Conservation (phyloP, 2,888 invertebrate species). For the Agonopterix heracliana region DNA sequence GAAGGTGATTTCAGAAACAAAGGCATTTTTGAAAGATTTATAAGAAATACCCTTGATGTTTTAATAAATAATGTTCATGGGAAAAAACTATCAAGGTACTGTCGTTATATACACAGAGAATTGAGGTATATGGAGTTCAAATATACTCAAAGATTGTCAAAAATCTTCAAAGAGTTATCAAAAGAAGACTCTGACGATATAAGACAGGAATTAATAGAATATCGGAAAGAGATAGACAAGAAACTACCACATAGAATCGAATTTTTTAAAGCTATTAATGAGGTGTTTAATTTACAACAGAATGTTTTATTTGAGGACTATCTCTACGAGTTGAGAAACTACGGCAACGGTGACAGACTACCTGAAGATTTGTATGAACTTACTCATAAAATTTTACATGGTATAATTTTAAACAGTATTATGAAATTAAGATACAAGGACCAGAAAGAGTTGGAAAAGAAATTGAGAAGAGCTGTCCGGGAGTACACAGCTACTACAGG, state of each 20-base stretch:
- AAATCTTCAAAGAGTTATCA: slow-evolving; percentile 26
- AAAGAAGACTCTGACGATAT: slow-evolving; percentile 29
- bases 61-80: slow-evolving; percentile 30
- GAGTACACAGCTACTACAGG: slow-evolving; percentile 1
- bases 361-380: slow-evolving; percentile 21
- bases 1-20: slow-evolving; percentile 20
- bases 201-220: slow-evolving; percentile 23
- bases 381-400: slow-evolving; percentile 23
- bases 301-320: slow-evolving; percentile 39
- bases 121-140: slow-evolving; percentile 24
- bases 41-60: slow-evolving; percentile 31
- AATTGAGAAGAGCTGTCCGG: slow-evolving; percentile 2
- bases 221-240: slow-evolving; percentile 22
- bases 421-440: slow-evolving; percentile 12
- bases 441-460: neutral
- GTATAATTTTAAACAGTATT: slow-evolving; percentile 22
- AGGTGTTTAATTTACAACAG: slow-evolving; percentile 34
- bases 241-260: slow-evolving; percentile 16
- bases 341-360: slow-evolving; percentile 14
- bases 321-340: slow-evolving; percentile 25
- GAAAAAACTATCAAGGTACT: slow-evolving; percentile 30
- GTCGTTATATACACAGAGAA: slow-evolving; percentile 25
- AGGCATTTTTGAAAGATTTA: slow-evolving; percentile 43
- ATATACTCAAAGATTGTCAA: slow-evolving; percentile 27
- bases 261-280: slow-evolving; percentile 42